Evolutionary conservation across 2,797 vertebrate species (phyloP).

Genomic region (Hirundo rustica): DNA sequence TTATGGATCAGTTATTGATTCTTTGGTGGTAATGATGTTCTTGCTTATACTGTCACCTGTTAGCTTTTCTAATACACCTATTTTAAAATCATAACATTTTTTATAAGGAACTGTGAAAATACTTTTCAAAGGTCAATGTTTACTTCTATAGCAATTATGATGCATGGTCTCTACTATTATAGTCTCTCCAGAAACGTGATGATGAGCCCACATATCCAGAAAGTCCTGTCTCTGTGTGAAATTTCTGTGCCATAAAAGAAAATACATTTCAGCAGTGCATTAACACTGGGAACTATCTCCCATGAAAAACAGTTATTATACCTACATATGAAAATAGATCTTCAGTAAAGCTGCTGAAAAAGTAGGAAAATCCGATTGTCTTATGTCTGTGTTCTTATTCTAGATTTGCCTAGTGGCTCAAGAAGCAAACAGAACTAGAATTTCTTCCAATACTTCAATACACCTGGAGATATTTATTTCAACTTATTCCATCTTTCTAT

Average conservation of each 20-base stretch:
- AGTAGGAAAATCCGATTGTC: neutral
- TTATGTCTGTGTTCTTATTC: neutral
- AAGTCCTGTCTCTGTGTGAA: neutral
- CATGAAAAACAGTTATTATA: neutral
- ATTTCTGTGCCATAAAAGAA: neutral
- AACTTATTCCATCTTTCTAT: neutral
- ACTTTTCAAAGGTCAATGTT: neutral
- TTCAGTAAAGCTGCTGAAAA: neutral
- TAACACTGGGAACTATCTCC: neutral
- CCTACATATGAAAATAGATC: neutral
- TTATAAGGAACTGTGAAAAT: neutral
- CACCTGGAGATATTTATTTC: neutral
- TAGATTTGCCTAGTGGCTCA: neutral
- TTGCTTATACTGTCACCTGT: neutral
- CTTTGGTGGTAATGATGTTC: neutral
- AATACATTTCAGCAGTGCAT: neutral
- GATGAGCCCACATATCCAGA: neutral
- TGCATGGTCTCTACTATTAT: neutral
- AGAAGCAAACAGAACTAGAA: neutral
- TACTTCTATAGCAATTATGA: neutral
- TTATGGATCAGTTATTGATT: neutral
- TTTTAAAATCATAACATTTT: neutral
- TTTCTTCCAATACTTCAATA: neutral
- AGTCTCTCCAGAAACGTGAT: neutral
- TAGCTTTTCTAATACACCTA: neutral